Base-by-base conservation (phyloP, 2,113 vertebrate genomes). In the Ramphastos sulfuratus region DNA sequence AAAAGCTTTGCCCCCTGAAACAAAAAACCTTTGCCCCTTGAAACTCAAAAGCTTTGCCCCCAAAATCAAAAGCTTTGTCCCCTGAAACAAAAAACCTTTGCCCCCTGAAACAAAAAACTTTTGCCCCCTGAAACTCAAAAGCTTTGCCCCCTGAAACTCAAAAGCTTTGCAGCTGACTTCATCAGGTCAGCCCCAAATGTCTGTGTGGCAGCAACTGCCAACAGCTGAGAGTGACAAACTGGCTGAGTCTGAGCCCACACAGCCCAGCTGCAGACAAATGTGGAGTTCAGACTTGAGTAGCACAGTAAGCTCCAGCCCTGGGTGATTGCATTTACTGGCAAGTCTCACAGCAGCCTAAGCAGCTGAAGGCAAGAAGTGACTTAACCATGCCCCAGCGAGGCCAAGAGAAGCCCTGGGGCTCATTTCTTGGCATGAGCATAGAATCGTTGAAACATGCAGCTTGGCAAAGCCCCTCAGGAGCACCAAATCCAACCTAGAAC, bases 121-220 rank as follows among this genome's bases (percentile, higher is more conserved):
- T 81, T 93, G 83, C 23, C 37, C 37, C 37, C 11, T 10, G 9
- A 39, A 39, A 39, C 37, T n/a, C 37, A 39, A 39, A 39, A 39
- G 37, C 37, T 39, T 39, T 39, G 37, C 37, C 37, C 37, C 37
- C 11, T 8, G 30, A 75, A 92, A 84, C 37, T n/a, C 42, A 78
- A 75, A 35, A 10, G 48, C 3, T 11, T 81, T 93, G 83, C 23
- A 63, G 37, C 35, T 15, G 42, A 2, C 54, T 82, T 50, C 30
- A 61, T 31, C 80, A 79, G 15, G 30, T 4, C 2, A 6, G 4
- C 69, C 19, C 7, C 5, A 70, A 55, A 42, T 13, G 5, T 3
- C 31, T 3, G 39, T 17, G 15, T 31, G 46, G 2, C 55, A 82
- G 48, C 0, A 0, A 63, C 15, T 4, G 1, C 15, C 24, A 56